Conservation (phyloP, 2,797 vertebrate species). For the Cirrhinus mrigala region DNA sequence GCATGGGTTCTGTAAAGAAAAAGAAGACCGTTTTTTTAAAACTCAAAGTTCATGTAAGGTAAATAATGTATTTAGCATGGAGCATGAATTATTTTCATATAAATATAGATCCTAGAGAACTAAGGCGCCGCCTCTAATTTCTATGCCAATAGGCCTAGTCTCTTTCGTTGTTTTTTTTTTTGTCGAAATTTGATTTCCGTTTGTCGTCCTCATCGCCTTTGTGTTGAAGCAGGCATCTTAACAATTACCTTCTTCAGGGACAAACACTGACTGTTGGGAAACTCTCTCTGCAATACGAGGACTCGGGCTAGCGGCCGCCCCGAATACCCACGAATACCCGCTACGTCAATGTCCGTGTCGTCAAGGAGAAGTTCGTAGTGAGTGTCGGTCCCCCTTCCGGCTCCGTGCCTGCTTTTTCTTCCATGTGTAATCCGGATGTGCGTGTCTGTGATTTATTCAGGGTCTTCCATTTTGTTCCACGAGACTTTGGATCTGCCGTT, state of each 20-base stretch:
- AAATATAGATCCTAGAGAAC: conserved; percentile 93
- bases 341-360: conserved; percentile 55
- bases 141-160: conserved; percentile 87
- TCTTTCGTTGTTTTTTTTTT: conserved; percentile 62
- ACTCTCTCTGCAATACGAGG: conserved; percentile 91
- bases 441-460: conserved; percentile 58
- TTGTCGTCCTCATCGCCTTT: conserved; percentile 69
- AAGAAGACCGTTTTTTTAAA: conserved; percentile 75
- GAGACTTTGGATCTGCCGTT: conserved; percentile 45
- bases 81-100: conserved; percentile 98
- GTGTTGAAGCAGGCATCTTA: conserved; percentile 90
- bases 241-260: conserved; percentile 95
- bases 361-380: conserved; percentile 85
- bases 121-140: conserved; percentile 91
- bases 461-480: conserved; percentile 64
- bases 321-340: conserved; percentile 51
- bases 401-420: conserved; percentile 55
- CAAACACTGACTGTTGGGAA: conserved; percentile 91
- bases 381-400: conserved; percentile 72
- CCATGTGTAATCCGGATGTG: conserved; percentile 51
- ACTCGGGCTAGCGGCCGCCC: conserved; percentile 84
- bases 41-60: conserved; percentile 92
- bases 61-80: conserved; percentile 97
- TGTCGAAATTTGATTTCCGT: conserved; percentile 55
- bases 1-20: conserved; percentile 87